Evolutionary conservation across 64 coral and sea anemone genomes (phyloP), one percentile per base, ranked within the genome.

Genomic region (Actinia equina): DNA sequence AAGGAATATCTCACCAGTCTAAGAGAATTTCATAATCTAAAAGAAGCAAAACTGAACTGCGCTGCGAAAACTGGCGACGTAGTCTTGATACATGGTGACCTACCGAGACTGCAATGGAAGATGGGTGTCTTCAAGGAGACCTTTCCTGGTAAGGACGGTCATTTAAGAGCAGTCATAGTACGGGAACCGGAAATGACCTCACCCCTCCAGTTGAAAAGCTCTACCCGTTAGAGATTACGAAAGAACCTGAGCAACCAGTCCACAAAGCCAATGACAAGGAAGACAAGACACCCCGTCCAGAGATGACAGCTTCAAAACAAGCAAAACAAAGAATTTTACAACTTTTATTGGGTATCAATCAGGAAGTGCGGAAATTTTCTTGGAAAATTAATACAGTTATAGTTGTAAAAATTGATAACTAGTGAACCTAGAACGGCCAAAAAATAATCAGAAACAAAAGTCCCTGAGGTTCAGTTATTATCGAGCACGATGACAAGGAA

Each of bases 171-270:
- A 53, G 84, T 65, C 6, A 87, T 51, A 20, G 26, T 91, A 91
- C 56, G 42, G 57, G 71, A n/a, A 87, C 59, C 18, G 90, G 77
- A 82, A 86, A 87, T 76, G 62, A 59, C 46, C 70, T 87, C 12
- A 64, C 84, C 23, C 80, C 76, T 63, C 84, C 90, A 45, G 80
- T 91, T 37, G 56, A 86, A 53, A 91, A 91, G 78, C 90, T 86
- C 44, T 86, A 91, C 79, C 84, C 90, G 26, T 18, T 87, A 41
- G 84, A 87, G 77, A 78, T 87, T 51, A 20, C 77, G 30, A 58
- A 26, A 2, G 76, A 86, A 77, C 25, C 71, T 19, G 27, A 78
- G 13, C 17, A 86, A 17, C 22, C 84, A 19, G 49, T 71, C 10
- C 55, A 71, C 43, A 82, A 83, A 89, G 45, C 53, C 65, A 84